Evolutionary conservation across 37 sponge, comb jelly and placozoan species (phyloP).

Genomic region (Cliona cf. orientalis): DNA sequence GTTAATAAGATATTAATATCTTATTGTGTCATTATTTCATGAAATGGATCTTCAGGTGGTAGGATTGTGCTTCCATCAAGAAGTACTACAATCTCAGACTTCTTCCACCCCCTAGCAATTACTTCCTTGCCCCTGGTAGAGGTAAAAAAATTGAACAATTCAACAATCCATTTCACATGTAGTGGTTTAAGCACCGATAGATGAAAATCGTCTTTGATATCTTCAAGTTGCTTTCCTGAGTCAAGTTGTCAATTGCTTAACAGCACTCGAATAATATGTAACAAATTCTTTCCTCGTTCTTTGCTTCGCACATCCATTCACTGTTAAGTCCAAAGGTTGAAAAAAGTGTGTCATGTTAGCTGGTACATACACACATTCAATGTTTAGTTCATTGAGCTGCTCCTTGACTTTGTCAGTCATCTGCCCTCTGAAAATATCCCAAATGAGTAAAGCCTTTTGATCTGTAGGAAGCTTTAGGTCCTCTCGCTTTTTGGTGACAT

Average conservation of each 20-base stretch:
- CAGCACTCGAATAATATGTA: constrained; percentile 23
- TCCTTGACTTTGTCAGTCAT: constrained; percentile 42
- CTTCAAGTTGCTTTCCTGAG: neutral
- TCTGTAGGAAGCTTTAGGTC: neutral
- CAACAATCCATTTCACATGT: neutral
- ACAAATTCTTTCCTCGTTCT: constrained; percentile 19
- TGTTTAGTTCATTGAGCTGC: constrained; percentile 21
- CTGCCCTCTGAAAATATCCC: constrained; percentile 70
- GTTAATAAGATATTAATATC: too few species aligned
- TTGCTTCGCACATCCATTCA: constrained; percentile 53
- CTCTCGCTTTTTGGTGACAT: neutral
- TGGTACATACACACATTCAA: constrained; percentile 59
- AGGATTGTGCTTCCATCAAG: neutral
- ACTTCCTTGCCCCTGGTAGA: neutral
- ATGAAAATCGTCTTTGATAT: neutral
- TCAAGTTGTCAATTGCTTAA: neutral
- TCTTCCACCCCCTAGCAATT: neutral
- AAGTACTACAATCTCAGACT: neutral
- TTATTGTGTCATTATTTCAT: neutral
- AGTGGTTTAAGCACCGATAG: neutral
- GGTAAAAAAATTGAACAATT: neutral
- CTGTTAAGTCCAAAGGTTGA: constrained; percentile 57
- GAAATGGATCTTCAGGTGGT: neutral
- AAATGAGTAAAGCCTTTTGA: constrained; percentile 4
- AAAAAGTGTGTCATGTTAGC: constrained; percentile 69